These are phyloP conservation scores for Dendrocincla fuliginosa DNA, from an alignment of 2,797 vertebrate genomes.

Conservation along the genomic window DNA sequence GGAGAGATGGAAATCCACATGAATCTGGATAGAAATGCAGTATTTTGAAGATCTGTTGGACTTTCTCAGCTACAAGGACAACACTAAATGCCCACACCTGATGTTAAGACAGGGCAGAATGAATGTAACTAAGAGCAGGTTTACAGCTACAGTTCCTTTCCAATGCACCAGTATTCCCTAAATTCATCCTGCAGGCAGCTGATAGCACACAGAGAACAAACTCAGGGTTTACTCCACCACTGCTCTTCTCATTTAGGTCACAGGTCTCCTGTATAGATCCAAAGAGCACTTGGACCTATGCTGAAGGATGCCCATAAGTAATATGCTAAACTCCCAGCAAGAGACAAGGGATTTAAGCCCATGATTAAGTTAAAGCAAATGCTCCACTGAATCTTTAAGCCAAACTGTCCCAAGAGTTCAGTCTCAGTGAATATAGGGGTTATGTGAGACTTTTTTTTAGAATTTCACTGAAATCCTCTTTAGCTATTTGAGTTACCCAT, in stretches of 20 bases:
- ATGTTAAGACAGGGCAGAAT: neutral
- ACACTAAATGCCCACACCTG: rapidly evolving
- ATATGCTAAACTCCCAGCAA: neutral
- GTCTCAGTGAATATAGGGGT: neutral
- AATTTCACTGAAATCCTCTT: constrained; percentile 20
- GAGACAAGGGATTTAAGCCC: neutral
- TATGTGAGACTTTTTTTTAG: neutral
- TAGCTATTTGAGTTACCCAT: neutral
- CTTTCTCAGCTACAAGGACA: neutral
- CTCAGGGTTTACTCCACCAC: neutral
- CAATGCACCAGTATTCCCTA: neutral
- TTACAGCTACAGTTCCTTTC: neutral
- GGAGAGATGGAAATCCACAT: neutral
- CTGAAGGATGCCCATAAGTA: neutral
- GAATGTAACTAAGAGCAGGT: neutral
- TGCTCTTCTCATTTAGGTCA: neutral
- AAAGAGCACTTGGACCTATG: neutral
- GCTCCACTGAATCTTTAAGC: neutral
- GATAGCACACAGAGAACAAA: neutral
- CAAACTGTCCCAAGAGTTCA: neutral
- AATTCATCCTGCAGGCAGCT: neutral
- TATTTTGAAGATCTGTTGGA: neutral
- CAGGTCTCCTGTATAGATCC: neutral
- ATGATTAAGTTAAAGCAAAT: neutral
- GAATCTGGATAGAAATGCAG: neutral